A percentile compares a stretch with the other conserved stretches of the same genome.
Conservation (phyloP, 2,888 invertebrate species). For the Apotomis capreana region DNA sequence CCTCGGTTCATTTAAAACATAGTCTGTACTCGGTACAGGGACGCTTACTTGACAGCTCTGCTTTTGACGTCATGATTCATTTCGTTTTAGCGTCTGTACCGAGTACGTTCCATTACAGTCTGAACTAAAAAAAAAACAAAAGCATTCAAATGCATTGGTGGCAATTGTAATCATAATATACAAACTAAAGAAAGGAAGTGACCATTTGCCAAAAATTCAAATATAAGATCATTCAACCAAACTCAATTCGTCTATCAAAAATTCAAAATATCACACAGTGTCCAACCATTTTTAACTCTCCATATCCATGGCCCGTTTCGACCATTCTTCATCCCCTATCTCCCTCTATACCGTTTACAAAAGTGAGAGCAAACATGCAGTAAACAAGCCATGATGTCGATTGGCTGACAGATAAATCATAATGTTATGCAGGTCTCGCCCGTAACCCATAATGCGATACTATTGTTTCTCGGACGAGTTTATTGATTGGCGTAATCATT, state of each 20-base stretch:
- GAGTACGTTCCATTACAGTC: too few relatives aligned
- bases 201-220: too few relatives aligned
- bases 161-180: too few relatives aligned
- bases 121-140: too few relatives aligned
- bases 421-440: conserved; percentile 28
- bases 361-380: conserved; percentile 6
- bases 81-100: too few relatives aligned
- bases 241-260: not conserved
- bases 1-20: too few relatives aligned
- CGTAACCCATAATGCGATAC: conserved; percentile 13
- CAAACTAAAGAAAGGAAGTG: too few relatives aligned
- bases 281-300: conserved; percentile 23
- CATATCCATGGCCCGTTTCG: conserved; percentile 13
- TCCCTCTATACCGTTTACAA: conserved; percentile 12
- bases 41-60: too few relatives aligned
- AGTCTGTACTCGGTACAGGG: too few relatives aligned
- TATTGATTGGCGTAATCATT: conserved; percentile 33
- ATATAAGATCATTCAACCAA: not conserved
- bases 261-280: conserved; percentile 21
- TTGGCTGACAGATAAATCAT: conserved; percentile 39
- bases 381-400: conserved; percentile 28
- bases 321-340: conserved; percentile 22
- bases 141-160: too few relatives aligned
- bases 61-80: too few relatives aligned
- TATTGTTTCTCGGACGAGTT: conserved; percentile 33